phyloP scores from a whole-genome alignment of 1,140 invertebrate genomes.

The Leptonema lineaticorne region DNA sequence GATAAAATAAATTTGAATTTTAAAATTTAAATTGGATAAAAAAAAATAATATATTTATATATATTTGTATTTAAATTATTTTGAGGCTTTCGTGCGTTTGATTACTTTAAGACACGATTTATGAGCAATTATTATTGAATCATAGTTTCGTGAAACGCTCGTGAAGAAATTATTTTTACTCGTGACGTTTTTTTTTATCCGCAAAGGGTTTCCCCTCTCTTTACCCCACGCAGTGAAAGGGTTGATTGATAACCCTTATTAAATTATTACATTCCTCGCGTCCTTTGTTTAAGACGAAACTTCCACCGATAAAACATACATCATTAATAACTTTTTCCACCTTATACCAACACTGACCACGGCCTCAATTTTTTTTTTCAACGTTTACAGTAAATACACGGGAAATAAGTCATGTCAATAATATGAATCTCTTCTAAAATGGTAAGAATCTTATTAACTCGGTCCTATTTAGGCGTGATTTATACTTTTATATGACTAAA shows the following conservation, averaged over 20 bases:
- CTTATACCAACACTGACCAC: background rate
- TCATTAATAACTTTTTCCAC: constrained; percentile 20
- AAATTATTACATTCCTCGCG: constrained; percentile 38
- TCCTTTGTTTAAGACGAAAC: constrained; percentile 35
- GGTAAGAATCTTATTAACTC: too few relatives aligned
- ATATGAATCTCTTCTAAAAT: too few relatives aligned
- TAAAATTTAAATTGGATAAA: too few relatives aligned
- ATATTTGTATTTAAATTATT: too few relatives aligned
- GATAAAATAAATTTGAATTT: too few relatives aligned
- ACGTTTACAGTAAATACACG: background rate
- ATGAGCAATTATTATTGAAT: background rate
- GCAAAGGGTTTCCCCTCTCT: background rate
- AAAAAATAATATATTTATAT: too few relatives aligned
- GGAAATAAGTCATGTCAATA: too few relatives aligned
- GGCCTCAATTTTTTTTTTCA: background rate
- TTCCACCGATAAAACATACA: constrained; percentile 31
- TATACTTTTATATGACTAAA: too few relatives aligned
- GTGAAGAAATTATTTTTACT: background rate
- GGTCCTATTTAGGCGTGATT: too few relatives aligned
- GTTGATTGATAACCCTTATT: constrained; percentile 38
- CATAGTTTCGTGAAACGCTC: background rate
- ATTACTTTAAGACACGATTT: too few relatives aligned
- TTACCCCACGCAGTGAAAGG: constrained; percentile 30
- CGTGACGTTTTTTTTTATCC: background rate
- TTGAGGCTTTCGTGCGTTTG: too few relatives aligned